Conservation (phyloP, 2,797 vertebrate species). For the Epinephelus awoara region DNA sequence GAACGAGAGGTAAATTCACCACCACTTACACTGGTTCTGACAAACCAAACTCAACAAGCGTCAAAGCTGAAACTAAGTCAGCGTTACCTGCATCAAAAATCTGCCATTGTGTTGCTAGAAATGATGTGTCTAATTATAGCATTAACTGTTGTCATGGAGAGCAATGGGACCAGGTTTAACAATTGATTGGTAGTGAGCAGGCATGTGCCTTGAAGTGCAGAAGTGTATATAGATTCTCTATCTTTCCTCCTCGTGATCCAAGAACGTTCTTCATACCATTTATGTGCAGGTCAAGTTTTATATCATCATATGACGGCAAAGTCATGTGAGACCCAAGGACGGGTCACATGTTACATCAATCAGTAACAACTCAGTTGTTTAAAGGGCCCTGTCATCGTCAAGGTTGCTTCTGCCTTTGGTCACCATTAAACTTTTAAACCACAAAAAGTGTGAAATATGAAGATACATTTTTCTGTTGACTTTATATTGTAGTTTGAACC, state of each 20-base stretch:
- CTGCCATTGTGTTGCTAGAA: background rate
- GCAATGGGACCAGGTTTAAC: background rate
- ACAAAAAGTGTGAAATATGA: no score
- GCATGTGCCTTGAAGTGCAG: background rate
- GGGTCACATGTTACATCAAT: background rate
- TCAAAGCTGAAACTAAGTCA: background rate
- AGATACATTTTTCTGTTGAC: background rate
- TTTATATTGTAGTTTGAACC: rapidly evolving
- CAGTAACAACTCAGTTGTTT: background rate
- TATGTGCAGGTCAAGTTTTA: background rate
- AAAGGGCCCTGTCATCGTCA: background rate
- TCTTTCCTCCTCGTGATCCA: background rate
- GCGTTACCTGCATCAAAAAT: background rate
- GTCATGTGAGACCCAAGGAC: background rate
- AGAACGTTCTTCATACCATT: background rate
- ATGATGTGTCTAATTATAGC: background rate
- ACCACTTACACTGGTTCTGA: background rate
- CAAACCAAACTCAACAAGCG: background rate
- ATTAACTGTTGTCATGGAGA: background rate
- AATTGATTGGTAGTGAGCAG: constrained; percentile 1
- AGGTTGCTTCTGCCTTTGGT: background rate
- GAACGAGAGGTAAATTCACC: constrained; percentile 90
- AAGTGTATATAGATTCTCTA: background rate
- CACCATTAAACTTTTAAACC: background rate
- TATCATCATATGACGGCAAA: background rate